Evolutionary conservation across 2,113 vertebrate species (phyloP).

Genomic region (Calyptomena viridis): DNA sequence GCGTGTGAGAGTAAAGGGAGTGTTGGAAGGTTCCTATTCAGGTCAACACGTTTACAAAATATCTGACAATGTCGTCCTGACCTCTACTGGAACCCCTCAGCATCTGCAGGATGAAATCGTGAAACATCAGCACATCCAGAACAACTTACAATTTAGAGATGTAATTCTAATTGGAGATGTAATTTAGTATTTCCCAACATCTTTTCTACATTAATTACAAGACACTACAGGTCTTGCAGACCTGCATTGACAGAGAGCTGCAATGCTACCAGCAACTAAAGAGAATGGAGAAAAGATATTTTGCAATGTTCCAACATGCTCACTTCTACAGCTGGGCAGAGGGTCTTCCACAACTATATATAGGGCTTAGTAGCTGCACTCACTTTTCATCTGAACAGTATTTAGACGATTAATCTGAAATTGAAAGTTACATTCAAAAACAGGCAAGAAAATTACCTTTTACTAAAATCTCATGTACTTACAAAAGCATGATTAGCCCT

Average conservation of each 20-base stretch:
- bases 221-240: background rate
- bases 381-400: background rate
- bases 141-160: background rate
- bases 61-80: slow-evolving; percentile 58
- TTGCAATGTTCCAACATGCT: background rate
- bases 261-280: background rate
- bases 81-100: slow-evolving; percentile 59
- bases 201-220: background rate
- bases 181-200: background rate
- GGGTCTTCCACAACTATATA: background rate
- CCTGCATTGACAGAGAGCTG: background rate
- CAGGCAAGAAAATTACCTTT: background rate
- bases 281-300: background rate
- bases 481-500: background rate
- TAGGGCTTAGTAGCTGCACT: background rate
- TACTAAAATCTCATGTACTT: background rate
- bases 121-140: background rate
- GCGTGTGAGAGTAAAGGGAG: background rate
- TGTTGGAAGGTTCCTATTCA: background rate
- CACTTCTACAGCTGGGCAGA: background rate
- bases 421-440: background rate
- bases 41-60: background rate
- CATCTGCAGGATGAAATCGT: background rate
- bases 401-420: background rate
- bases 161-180: background rate